Evolutionary conservation across 2,113 vertebrate genomes (phyloP).

Genomic region (Pelusios castaneus): DNA sequence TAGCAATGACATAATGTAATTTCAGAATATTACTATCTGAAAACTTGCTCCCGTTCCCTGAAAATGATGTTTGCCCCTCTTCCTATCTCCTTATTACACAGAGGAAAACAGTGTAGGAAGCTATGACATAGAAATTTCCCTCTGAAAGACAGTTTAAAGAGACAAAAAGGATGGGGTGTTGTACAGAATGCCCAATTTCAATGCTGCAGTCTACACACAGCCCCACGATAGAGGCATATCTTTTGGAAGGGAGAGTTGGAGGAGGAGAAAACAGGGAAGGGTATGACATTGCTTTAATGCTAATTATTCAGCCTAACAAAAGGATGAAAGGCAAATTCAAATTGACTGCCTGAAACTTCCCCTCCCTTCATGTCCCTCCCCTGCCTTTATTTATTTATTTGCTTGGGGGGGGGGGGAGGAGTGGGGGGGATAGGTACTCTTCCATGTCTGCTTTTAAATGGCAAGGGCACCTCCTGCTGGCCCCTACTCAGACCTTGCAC

Average conservation of each 20-base stretch:
- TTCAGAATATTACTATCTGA: conserved; percentile 61
- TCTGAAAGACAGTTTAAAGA: conserved; percentile 32
- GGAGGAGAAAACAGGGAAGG: neutral
- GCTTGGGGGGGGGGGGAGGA: too few relatives aligned
- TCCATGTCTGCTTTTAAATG: conserved; percentile 47
- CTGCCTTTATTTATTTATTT: neutral
- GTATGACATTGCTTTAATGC: neutral
- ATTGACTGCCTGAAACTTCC: neutral
- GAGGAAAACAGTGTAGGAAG: conserved; percentile 25
- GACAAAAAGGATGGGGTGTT: neutral
- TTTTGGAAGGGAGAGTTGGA: accelerated
- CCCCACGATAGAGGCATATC: neutral
- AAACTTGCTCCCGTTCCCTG: conserved; percentile 51
- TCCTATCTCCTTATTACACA: conserved; percentile 32
- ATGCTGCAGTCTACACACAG: neutral
- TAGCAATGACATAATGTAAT: conserved; percentile 63
- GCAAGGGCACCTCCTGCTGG: conserved; percentile 69
- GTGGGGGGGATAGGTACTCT: too few relatives aligned
- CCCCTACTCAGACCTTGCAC: conserved; percentile 14
- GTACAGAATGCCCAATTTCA: neutral
- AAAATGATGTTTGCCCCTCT: conserved; percentile 51
- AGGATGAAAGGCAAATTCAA: neutral
- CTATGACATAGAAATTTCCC: neutral
- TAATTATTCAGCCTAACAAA: conserved; percentile 8
- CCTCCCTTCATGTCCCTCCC: neutral